Conservation (phyloP, 64 coral and sea anemone species). For the Actinia tenebrosa region DNA sequence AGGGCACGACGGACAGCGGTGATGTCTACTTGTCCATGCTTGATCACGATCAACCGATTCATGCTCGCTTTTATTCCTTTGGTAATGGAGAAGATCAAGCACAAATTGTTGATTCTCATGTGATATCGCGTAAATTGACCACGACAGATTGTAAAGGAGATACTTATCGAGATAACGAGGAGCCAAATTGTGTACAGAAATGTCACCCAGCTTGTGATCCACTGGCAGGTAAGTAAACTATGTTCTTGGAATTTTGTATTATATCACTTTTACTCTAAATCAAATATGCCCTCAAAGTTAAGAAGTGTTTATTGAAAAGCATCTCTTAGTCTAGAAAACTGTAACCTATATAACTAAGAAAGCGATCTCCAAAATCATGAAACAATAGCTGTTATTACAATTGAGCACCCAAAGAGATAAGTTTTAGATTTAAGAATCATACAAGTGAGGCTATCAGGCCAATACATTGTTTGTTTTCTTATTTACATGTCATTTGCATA, state of each 20-base stretch:
- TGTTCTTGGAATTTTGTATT: not conserved
- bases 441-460: no score
- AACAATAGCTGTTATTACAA: no score
- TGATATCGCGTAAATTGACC: constrained; percentile 9
- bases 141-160: constrained; percentile 33
- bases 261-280: no score
- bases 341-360: no score
- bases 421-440: no score
- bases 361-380: no score
- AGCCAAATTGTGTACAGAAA: constrained; percentile 26
- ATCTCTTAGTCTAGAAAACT: no score
- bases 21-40: constrained; percentile 36
- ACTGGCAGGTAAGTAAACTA: not conserved
- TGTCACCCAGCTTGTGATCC: constrained; percentile 39
- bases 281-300: no score
- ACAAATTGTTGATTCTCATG: constrained; percentile 8
- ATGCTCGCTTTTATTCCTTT: constrained; percentile 46
- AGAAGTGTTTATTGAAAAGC: no score
- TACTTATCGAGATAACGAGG: constrained; percentile 12
- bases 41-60: not conserved
- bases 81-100: constrained; percentile 14
- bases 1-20: constrained; percentile 17
- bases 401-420: no score
- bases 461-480: no score
- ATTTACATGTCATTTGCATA: no score